These are phyloP conservation scores for Etheostoma cragini DNA, from an alignment of 2,113 vertebrate species.

Conservation along the genomic window DNA sequence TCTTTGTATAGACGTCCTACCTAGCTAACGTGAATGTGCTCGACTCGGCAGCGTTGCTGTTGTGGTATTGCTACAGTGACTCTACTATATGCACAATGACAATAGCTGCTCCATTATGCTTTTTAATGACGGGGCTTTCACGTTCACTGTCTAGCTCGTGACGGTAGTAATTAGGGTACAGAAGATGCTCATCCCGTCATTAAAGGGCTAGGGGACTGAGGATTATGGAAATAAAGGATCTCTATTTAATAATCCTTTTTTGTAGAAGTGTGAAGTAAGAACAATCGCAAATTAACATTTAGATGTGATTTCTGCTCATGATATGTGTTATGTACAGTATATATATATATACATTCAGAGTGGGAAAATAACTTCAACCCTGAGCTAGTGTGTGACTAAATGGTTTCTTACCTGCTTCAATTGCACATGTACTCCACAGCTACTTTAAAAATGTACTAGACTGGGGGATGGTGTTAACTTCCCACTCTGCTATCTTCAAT, in stretches of 20 bases:
- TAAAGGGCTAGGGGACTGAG: constrained; percentile 22
- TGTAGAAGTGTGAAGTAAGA: background rate
- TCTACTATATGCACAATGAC: constrained; percentile 6
- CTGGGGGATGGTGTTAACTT: constrained; percentile 33
- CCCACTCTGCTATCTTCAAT: constrained; percentile 30
- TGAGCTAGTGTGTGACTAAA: background rate
- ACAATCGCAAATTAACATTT: constrained; percentile 15
- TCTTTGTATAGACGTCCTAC: background rate
- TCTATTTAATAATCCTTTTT: constrained; percentile 8
- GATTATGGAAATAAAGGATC: constrained; percentile 15
- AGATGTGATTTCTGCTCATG: constrained; percentile 9
- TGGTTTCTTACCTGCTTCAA: constrained; percentile 25
- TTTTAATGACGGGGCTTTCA: constrained; percentile 39
- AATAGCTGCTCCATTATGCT: constrained; percentile 29
- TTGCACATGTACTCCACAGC: constrained; percentile 43
- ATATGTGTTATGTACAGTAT: constrained; percentile 36
- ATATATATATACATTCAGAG: constrained; percentile 4
- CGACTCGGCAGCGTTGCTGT: background rate
- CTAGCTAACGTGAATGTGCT: background rate
- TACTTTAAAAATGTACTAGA: constrained; percentile 36
- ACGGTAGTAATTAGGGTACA: constrained; percentile 31
- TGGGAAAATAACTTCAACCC: constrained; percentile 6
- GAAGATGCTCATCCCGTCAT: constrained; percentile 33
- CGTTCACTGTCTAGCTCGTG: constrained; percentile 23
- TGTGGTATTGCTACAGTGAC: constrained; percentile 40